Evolutionary conservation across 2,888 invertebrate genomes (phyloP).

Genomic region (Stenolophus ochropezus): DNA sequence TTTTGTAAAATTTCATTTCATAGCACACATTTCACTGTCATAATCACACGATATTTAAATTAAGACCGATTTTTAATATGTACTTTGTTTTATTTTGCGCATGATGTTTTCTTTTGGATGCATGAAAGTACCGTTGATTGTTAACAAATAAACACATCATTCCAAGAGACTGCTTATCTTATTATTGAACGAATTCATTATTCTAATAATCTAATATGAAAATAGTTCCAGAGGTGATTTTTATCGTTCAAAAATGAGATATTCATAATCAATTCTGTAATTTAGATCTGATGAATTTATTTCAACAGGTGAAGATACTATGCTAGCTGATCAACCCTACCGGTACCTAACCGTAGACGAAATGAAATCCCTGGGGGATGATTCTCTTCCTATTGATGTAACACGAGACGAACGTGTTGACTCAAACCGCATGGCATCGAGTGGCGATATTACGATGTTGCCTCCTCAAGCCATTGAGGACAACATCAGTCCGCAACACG

Average conservation of each 20-base stretch:
- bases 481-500: conserved; percentile 79
- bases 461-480: conserved; percentile 78
- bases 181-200: not conserved
- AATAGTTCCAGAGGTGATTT: not conserved
- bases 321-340: conserved; percentile 92
- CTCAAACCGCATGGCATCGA: conserved; percentile 77
- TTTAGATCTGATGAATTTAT: not conserved
- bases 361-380: conserved; percentile 95
- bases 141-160: conserved; percentile 48
- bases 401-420: conserved; percentile 92
- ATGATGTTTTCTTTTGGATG: conserved; percentile 35
- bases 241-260: conserved; percentile 18
- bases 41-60: conserved; percentile 4
- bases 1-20: conserved; percentile 21
- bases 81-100: conserved; percentile 40
- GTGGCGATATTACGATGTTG: conserved; percentile 72
- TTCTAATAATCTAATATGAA: not conserved
- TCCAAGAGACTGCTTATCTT: not conserved
- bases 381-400: conserved; percentile 94
- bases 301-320: conserved; percentile 88
- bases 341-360: conserved; percentile 95
- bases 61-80: conserved; percentile 13
- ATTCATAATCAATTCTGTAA: not conserved
- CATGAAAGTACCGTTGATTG: conserved; percentile 33
- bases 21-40: conserved; percentile 31